These are phyloP conservation scores for Ornithoptera priamus DNA, from an alignment of 2,888 invertebrate species.

Conservation along the genomic window DNA sequence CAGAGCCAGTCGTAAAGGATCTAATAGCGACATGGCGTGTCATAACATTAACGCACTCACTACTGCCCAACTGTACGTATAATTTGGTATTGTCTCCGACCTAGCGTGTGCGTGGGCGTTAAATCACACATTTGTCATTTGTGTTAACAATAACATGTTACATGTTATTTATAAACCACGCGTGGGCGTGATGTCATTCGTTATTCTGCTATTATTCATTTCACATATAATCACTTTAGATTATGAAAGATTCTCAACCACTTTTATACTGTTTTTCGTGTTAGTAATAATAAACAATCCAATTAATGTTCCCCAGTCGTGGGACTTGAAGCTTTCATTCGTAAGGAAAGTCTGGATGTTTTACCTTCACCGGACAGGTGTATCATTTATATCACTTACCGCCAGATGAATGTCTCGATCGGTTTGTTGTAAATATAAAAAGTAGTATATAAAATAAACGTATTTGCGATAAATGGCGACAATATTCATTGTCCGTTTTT, in stretches of 20 bases:
- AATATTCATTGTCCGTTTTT: constrained; percentile 30
- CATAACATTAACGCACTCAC: constrained; percentile 69
- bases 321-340: too few species aligned
- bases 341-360: too few species aligned
- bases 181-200: constrained; percentile 61
- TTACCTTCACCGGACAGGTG: too few species aligned
- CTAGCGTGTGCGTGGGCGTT: constrained; percentile 55
- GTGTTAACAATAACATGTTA: constrained; percentile 70
- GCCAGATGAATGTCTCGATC: too few species aligned
- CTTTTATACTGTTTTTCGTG: too few species aligned
- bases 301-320: too few species aligned
- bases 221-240: too few species aligned
- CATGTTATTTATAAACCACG: constrained; percentile 67
- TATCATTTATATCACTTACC: too few species aligned
- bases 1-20: constrained; percentile 60
- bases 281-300: too few species aligned
- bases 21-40: constrained; percentile 71
- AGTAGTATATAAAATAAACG: too few species aligned
- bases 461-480: background rate
- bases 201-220: constrained; percentile 51
- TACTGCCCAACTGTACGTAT: constrained; percentile 56
- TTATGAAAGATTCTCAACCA: too few species aligned
- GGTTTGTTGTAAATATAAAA: too few species aligned
- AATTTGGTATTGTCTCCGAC: constrained; percentile 51
- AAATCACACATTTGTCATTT: constrained; percentile 70